A percentile compares a stretch with the other conserved stretches of the same genome.
Evolutionary conservation across 2,797 vertebrate genomes (phyloP).

Genomic region (Hydrophis major): DNA sequence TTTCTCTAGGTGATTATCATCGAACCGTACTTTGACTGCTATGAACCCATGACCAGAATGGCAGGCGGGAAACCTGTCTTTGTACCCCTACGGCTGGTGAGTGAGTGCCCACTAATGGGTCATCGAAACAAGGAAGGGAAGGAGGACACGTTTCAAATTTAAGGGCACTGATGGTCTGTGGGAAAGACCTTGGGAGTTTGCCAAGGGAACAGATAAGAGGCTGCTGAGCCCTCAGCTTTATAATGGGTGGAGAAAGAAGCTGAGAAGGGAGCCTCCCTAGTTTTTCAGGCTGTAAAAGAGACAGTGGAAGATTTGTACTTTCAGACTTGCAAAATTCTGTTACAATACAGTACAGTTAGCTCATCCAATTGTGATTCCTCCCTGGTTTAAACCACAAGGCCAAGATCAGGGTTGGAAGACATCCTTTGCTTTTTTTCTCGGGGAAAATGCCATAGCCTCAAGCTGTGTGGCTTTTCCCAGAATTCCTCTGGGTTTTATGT

Average conservation of each 20-base stretch:
- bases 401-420: neutral
- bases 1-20: slow-evolving; percentile 87
- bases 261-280: neutral
- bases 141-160: neutral
- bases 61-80: slow-evolving; percentile 84
- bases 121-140: neutral
- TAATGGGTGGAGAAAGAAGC: neutral
- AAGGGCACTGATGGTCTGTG: neutral
- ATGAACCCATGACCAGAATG: slow-evolving; percentile 90
- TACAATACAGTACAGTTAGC: neutral
- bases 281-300: neutral
- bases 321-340: neutral
- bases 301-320: neutral
- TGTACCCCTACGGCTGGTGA: slow-evolving; percentile 82
- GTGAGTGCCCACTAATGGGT: slow-evolving; percentile 29
- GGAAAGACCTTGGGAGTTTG: neutral
- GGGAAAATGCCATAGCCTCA: neutral
- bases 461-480: neutral
- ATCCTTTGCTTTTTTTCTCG: neutral
- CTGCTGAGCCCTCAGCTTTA: neutral
- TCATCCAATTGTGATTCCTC: neutral
- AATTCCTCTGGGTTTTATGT: neutral
- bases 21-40: slow-evolving; percentile 96
- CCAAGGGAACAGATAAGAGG: neutral
- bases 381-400: neutral